Evolutionary conservation across 2,888 invertebrate genomes (phyloP).

Genomic region (Pelosia muscerda): DNA sequence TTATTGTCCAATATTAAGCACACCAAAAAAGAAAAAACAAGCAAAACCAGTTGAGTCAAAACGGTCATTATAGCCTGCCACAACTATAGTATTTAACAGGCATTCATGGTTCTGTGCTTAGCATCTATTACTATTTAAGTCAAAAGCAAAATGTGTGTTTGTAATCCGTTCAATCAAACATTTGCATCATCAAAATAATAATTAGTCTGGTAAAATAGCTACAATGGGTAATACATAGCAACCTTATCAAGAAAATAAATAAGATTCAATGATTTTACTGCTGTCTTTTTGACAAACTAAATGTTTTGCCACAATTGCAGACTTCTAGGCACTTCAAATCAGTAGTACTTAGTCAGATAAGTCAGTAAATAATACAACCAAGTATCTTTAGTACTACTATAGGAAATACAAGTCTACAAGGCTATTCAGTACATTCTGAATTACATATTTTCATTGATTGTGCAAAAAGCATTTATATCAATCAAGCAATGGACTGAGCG

Average conservation of each 20-base stretch:
- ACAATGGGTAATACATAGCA: not conserved
- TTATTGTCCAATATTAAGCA: no score
- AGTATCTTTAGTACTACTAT: not conserved
- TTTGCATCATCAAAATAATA: not conserved
- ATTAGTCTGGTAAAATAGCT: conserved; percentile 5
- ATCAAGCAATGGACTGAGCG: conserved; percentile 55
- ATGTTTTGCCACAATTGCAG: not conserved
- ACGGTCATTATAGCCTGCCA: no score
- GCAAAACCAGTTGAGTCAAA: no score
- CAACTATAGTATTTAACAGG: not conserved
- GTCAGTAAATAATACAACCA: not conserved
- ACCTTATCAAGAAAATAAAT: not conserved
- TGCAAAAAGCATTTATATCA: conserved; percentile 56
- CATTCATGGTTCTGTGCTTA: not conserved
- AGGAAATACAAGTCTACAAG: not conserved
- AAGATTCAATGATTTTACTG: conserved; percentile 10
- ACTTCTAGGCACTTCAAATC: not conserved
- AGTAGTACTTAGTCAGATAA: not conserved
- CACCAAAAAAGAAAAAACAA: no score
- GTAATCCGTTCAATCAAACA: not conserved
- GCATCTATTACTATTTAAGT: not conserved
- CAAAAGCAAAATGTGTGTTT: not conserved
- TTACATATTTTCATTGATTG: conserved; percentile 21
- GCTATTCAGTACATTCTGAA: not conserved
- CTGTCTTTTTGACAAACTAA: not conserved